These are phyloP conservation scores for Gobio occitaniae DNA, from an alignment of 2,797 vertebrate species.

Conservation along the genomic window DNA sequence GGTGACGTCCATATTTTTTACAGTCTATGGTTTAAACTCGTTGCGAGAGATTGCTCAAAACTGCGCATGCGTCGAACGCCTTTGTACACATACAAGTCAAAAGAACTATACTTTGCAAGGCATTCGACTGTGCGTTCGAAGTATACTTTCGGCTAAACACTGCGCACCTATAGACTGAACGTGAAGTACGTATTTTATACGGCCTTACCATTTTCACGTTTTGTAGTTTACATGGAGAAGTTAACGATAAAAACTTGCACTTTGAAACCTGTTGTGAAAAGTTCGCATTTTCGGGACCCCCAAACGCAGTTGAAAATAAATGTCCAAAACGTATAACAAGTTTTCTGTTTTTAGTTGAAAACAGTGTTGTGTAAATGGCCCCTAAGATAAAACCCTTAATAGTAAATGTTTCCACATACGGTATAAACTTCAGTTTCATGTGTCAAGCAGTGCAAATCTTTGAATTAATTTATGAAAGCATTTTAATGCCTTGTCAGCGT, in stretches of 20 bases:
- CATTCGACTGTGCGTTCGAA: no score
- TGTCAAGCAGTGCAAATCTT: background rate
- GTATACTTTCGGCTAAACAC: no score
- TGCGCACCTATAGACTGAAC: background rate
- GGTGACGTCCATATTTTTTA: no score
- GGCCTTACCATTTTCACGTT: background rate
- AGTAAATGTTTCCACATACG: no score
- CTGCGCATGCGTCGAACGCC: no score
- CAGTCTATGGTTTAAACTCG: no score
- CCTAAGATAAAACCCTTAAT: background rate
- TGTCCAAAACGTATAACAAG: background rate
- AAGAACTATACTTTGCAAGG: no score
- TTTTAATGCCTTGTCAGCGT: background rate
- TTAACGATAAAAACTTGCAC: background rate
- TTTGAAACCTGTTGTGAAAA: background rate
- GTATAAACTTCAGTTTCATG: no score
- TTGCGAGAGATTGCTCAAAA: no score
- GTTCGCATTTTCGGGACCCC: rapidly evolving
- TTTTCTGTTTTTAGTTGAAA: background rate
- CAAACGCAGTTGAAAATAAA: background rate
- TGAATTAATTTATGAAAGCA: background rate
- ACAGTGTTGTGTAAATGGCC: background rate
- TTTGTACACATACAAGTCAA: no score
- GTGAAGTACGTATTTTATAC: background rate
- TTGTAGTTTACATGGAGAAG: background rate